Percentiles rank a stretch among this genome's conserved stretches.
phyloP scores from a whole-genome alignment of 2,797 vertebrate genomes.

The Acanthopagrus latus region DNA sequence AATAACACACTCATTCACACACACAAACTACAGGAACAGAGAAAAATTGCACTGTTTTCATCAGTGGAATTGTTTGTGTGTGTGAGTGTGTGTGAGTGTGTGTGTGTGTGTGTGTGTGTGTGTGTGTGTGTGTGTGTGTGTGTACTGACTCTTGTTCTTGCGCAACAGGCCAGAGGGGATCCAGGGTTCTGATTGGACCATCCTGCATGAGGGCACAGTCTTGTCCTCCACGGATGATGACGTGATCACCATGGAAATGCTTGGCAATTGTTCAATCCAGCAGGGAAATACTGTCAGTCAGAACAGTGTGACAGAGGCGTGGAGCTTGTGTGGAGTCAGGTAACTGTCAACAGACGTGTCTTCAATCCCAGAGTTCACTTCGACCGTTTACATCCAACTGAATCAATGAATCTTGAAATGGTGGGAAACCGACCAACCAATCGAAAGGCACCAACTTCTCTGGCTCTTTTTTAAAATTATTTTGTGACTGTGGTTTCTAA shows the following conservation, averaged over 20 bases:
- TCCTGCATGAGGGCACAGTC: constrained; percentile 86
- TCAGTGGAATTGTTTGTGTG: neutral
- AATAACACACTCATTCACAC: neutral
- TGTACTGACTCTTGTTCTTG: constrained; percentile 90
- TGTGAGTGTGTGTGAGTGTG: constrained; percentile 37
- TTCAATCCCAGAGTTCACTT: constrained; percentile 78
- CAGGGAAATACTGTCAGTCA: constrained; percentile 79
- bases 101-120: constrained; percentile 13
- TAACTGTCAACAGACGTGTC: constrained; percentile 63
- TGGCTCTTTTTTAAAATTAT: constrained; percentile 56
- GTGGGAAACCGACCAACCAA: constrained; percentile 81
- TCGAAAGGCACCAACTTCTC: constrained; percentile 88
- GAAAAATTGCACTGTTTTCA: constrained; percentile 1
- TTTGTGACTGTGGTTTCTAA: constrained; percentile 87
- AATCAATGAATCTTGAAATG: constrained; percentile 81
- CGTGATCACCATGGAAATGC: constrained; percentile 90
- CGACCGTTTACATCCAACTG: constrained; percentile 77
- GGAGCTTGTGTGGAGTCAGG: constrained; percentile 38
- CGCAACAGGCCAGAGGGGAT: constrained; percentile 86
- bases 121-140: constrained; percentile 41
- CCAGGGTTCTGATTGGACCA: constrained; percentile 91
- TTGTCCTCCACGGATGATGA: constrained; percentile 89
- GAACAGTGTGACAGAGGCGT: constrained; percentile 53
- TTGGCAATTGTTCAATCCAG: constrained; percentile 79
- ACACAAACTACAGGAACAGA: constrained; percentile 3